A percentile compares a stretch with the other conserved stretches of the same genome.
Evolutionary conservation across 2,888 invertebrate species (phyloP).

Genomic region (Hymenopus coronatus): DNA sequence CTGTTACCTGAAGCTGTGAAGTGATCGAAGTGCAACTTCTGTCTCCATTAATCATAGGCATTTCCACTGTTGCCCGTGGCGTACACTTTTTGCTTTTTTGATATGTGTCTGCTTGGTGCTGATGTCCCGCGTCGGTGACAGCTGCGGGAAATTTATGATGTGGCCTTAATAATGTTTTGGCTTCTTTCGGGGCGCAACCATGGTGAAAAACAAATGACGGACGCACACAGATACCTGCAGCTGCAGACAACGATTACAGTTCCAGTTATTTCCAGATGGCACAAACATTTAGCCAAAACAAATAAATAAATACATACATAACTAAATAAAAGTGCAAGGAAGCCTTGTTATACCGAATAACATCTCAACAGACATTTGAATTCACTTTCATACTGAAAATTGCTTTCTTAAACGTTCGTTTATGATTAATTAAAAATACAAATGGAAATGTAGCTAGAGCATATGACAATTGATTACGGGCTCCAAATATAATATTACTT

Average conservation of each 20-base stretch:
- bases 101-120: background rate
- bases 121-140: background rate
- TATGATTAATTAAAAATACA: too few species aligned
- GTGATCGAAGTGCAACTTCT: background rate
- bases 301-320: too few species aligned
- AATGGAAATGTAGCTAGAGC: too few species aligned
- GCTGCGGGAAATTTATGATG: background rate
- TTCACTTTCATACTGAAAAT: too few species aligned
- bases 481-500: too few species aligned
- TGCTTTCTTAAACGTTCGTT: too few species aligned
- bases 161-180: background rate
- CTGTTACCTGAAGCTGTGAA: background rate
- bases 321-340: too few species aligned
- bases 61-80: background rate
- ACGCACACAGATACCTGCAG: background rate
- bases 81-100: background rate
- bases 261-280: background rate
- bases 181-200: background rate
- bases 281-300: background rate
- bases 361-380: too few species aligned
- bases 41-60: background rate
- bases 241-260: background rate
- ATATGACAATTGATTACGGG: too few species aligned
- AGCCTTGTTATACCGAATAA: too few species aligned
- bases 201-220: background rate